Conservation (phyloP, 2,888 invertebrate species). For the Branchipolynoe longqiensis region DNA sequence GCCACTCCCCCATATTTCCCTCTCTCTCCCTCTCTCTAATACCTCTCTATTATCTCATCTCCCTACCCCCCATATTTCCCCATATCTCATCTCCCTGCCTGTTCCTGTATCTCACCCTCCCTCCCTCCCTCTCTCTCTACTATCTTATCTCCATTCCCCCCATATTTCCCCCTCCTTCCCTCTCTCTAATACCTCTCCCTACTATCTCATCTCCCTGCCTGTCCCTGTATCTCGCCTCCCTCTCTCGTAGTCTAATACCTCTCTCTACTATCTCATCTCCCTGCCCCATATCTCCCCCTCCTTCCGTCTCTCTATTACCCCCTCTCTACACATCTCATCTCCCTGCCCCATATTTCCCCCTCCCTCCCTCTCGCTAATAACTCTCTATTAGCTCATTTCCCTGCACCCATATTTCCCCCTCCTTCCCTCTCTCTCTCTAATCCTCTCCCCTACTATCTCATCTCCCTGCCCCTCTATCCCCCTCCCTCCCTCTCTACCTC, state of each 20-base stretch:
- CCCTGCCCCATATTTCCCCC: too few relatives aligned
- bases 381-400: too few relatives aligned
- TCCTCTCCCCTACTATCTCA: too few relatives aligned
- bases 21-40: background rate
- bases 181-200: background rate
- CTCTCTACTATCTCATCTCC: background rate
- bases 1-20: too few relatives aligned
- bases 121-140: background rate
- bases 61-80: background rate
- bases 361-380: too few relatives aligned
- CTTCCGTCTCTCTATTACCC: background rate
- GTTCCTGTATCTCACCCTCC: background rate
- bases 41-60: background rate
- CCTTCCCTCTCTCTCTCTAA: too few relatives aligned
- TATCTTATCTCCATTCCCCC: background rate
- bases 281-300: background rate
- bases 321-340: background rate
- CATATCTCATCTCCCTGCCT: background rate
- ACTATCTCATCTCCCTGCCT: background rate
- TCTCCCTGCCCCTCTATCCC: too few relatives aligned
- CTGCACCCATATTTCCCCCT: too few relatives aligned
- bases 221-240: background rate
- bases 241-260: background rate
- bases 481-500: too few relatives aligned
- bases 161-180: background rate